phyloP scores from a whole-genome alignment of 1,140 invertebrate genomes.

The Achroia grisella region DNA sequence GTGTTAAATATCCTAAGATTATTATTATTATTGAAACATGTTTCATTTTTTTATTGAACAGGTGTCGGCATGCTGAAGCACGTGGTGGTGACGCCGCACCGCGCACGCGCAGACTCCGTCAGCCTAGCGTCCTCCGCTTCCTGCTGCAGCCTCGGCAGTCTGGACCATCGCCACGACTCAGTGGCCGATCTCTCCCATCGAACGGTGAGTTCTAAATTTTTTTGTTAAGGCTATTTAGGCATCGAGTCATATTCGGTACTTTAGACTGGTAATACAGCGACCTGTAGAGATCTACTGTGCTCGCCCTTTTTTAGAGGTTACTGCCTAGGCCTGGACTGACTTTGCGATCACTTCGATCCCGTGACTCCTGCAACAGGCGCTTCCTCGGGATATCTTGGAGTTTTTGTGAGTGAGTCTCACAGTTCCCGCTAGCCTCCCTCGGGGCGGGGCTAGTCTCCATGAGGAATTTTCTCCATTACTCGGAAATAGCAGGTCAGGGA shows the following conservation, averaged over 20 bases:
- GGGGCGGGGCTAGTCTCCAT: too few species aligned
- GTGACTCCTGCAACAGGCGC: too few species aligned
- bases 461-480: too few species aligned
- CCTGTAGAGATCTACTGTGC: too few species aligned
- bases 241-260: too few species aligned
- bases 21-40: neutral
- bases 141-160: slow-evolving; percentile 72
- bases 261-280: neutral
- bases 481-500: too few species aligned
- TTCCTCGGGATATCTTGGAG: too few species aligned
- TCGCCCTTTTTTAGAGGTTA: too few species aligned
- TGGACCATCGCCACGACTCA: slow-evolving; percentile 61
- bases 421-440: too few species aligned
- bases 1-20: neutral
- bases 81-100: slow-evolving; percentile 89
- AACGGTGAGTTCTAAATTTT: slow-evolving; percentile 53
- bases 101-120: slow-evolving; percentile 85
- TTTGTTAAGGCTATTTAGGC: too few species aligned
- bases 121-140: slow-evolving; percentile 85
- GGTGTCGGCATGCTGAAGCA: slow-evolving; percentile 86
- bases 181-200: slow-evolving; percentile 56
- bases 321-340: neutral
- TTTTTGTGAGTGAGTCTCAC: too few species aligned
- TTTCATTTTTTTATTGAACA: slow-evolving; percentile 4
- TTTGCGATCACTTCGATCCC: too few species aligned